Percentiles rank a stretch among this genome's conserved stretches.
Evolutionary conservation across 2,888 invertebrate genomes (phyloP).

Genomic region (Amblyjoppa proteus): DNA sequence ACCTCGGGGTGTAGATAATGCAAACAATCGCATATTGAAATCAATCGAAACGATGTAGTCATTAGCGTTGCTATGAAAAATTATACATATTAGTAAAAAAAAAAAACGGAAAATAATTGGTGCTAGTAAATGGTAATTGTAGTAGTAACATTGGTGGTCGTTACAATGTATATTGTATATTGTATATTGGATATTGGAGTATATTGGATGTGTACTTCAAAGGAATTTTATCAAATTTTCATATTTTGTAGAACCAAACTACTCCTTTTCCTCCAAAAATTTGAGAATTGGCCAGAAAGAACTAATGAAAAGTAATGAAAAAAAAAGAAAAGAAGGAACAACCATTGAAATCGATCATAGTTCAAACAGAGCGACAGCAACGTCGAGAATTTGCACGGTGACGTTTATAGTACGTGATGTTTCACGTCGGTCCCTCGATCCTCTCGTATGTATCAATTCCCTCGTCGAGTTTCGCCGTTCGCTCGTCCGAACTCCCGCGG

Average conservation of each 20-base stretch:
- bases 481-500: slow-evolving; percentile 11
- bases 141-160: too few species aligned
- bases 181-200: too few species aligned
- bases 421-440: slow-evolving; percentile 38
- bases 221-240: background rate
- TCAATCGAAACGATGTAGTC: background rate
- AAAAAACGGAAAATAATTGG: background rate
- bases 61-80: background rate
- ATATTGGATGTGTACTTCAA: background rate
- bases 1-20: background rate
- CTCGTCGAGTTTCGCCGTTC: slow-evolving; percentile 3
- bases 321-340: background rate
- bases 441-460: slow-evolving; percentile 17
- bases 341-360: background rate
- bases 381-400: background rate
- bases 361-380: background rate
- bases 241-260: background rate
- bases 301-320: background rate
- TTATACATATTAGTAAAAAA: background rate
- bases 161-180: too few species aligned
- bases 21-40: background rate
- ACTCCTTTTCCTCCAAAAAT: background rate
- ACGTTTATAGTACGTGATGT: slow-evolving; percentile 21
- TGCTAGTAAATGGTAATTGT: too few species aligned
- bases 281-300: background rate